Evolutionary conservation across 2,888 invertebrate species (phyloP).

Genomic region (Neoaliturus tenellus): DNA sequence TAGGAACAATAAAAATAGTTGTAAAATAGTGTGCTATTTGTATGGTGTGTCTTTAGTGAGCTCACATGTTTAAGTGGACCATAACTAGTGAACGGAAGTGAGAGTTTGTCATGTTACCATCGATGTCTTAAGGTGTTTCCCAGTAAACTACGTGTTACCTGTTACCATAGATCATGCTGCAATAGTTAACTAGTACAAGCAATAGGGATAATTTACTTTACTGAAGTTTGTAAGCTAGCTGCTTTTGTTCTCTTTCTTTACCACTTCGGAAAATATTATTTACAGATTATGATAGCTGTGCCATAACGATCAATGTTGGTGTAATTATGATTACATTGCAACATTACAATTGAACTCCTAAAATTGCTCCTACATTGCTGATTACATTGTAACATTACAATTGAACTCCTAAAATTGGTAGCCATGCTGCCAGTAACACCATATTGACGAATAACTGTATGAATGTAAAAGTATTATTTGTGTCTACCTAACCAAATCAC

Average conservation of each 20-base stretch:
- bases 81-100: neutral
- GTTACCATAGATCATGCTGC: neutral
- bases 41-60: neutral
- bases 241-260: neutral
- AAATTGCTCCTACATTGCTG: no score
- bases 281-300: neutral
- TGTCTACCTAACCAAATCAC: no score
- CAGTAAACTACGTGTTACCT: neutral
- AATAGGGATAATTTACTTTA: neutral
- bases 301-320: neutral
- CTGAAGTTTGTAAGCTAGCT: neutral
- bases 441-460: no score
- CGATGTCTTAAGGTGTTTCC: neutral
- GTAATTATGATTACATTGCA: no score
- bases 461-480: no score
- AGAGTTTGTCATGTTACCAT: constrained; percentile 20
- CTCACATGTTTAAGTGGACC: neutral
- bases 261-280: neutral
- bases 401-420: no score
- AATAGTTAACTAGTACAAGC: neutral
- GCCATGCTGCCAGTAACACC: no score
- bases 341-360: no score
- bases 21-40: neutral
- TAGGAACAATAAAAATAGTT: neutral
- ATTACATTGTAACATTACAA: no score